phyloP scores from a whole-genome alignment of 1,140 invertebrate genomes.

The Condylostylus longicornis region DNA sequence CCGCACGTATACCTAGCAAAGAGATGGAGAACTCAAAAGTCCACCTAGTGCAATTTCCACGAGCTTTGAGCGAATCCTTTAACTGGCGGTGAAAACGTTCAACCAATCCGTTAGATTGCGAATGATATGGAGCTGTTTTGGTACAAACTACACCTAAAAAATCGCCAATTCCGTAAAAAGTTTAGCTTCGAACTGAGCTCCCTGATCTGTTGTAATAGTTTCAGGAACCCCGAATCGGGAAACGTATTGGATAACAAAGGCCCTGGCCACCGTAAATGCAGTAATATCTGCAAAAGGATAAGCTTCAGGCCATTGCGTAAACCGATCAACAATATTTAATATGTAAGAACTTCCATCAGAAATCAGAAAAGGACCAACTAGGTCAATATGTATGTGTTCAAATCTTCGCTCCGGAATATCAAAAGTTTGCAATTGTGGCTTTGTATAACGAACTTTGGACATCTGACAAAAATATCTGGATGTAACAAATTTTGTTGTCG shows the following conservation, averaged over 20 bases:
- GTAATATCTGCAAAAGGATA: conserved; percentile 30
- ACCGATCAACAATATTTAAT: conserved; percentile 33
- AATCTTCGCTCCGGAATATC: too few species aligned
- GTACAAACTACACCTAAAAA: conserved; percentile 15
- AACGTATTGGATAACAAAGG: conserved; percentile 17
- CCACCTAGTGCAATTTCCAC: conserved; percentile 7
- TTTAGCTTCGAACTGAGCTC: conserved; percentile 21
- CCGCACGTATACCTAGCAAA: conserved; percentile 14
- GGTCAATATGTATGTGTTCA: conserved; percentile 4
- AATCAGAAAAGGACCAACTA: conserved; percentile 11
- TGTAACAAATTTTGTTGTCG: too few species aligned
- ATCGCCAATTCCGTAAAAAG: conserved; percentile 13
- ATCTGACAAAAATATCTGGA: too few species aligned
- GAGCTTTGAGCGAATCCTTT: conserved; percentile 24
- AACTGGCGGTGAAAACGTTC: conserved; percentile 31
- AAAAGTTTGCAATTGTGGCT: too few species aligned
- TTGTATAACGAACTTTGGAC: too few species aligned
- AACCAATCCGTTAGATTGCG: conserved; percentile 30
- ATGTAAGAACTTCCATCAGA: conserved; percentile 25
- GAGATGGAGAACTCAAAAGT: conserved; percentile 11
- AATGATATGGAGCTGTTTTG: conserved; percentile 28
- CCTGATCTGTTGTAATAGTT: conserved; percentile 22
- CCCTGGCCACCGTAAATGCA: conserved; percentile 15
- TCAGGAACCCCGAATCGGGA: conserved; percentile 16
- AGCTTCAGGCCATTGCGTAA: conserved; percentile 34